Evolutionary conservation across 1,140 invertebrate species (phyloP).

Genomic region (Dendrolimus kikuchii): DNA sequence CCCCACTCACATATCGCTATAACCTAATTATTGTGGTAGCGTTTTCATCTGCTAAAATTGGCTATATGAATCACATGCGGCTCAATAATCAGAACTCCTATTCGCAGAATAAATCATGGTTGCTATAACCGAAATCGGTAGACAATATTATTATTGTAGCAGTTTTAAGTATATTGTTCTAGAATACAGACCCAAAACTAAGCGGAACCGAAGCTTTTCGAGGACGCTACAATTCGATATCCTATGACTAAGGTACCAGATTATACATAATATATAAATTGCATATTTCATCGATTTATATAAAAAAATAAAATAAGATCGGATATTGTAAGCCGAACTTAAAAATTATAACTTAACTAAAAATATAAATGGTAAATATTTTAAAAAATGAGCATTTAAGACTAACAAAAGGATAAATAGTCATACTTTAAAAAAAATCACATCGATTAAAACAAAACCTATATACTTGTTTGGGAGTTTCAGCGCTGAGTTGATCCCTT

Average conservation of each 20-base stretch:
- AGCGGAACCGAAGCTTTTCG: constrained; percentile 38
- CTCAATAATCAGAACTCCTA: too few relatives aligned
- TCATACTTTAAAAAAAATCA: constrained; percentile 51
- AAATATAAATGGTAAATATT: constrained; percentile 63
- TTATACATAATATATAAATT: constrained; percentile 31
- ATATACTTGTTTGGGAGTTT: constrained; percentile 25
- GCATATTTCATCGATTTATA: constrained; percentile 33
- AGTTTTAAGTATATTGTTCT: not conserved
- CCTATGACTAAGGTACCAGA: constrained; percentile 47
- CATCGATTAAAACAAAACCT: constrained; percentile 30
- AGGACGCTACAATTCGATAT: constrained; percentile 35
- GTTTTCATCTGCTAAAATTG: too few relatives aligned
- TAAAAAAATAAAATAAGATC: constrained; percentile 31
- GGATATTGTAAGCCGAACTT: constrained; percentile 46
- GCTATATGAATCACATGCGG: too few relatives aligned
- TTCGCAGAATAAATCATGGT: too few relatives aligned
- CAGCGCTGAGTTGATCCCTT: constrained; percentile 47
- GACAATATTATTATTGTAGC: too few relatives aligned
- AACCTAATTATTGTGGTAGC: too few relatives aligned
- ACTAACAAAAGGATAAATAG: constrained; percentile 60
- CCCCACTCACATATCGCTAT: too few relatives aligned
- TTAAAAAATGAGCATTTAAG: constrained; percentile 63
- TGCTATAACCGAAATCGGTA: too few relatives aligned
- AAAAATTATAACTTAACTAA: constrained; percentile 55
- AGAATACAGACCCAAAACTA: constrained; percentile 25